These are phyloP conservation scores for Mactra quadrangularis DNA, from an alignment of 1,140 invertebrate species.

Conservation along the genomic window DNA sequence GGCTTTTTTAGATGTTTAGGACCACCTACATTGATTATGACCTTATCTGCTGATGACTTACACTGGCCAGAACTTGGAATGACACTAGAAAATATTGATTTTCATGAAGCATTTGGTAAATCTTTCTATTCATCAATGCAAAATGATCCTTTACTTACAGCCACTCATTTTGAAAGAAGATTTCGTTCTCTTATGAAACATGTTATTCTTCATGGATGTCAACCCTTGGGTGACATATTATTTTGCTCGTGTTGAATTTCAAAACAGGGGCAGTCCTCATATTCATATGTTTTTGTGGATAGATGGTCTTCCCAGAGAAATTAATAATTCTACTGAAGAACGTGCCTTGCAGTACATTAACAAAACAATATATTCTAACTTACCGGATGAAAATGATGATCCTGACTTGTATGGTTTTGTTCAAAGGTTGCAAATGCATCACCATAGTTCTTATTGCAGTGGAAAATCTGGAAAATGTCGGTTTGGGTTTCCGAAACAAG, in stretches of 20 bases:
- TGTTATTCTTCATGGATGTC: conserved; percentile 35
- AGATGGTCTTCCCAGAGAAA: conserved; percentile 39
- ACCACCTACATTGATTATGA: conserved; percentile 58
- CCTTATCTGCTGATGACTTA: conserved; percentile 62
- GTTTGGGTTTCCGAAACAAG: conserved; percentile 64
- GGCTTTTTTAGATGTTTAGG: conserved; percentile 46
- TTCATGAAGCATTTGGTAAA: conserved; percentile 6
- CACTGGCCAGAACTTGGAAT: conserved; percentile 62
- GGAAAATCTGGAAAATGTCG: conserved; percentile 41
- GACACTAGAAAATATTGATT: conserved; percentile 36
- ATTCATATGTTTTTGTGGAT: conserved; percentile 65
- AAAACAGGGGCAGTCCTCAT: conserved; percentile 66
- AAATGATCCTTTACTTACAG: conserved; percentile 51
- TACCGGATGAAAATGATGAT: conserved; percentile 42
- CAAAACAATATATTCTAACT: conserved; percentile 43
- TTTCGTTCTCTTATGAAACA: conserved; percentile 60
- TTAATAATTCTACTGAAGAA: conserved; percentile 24
- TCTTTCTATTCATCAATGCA: conserved; percentile 22
- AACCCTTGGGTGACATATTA: conserved; percentile 62
- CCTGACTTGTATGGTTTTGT: conserved; percentile 49
- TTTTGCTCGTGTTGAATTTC: conserved; percentile 63
- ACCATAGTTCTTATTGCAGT: conserved; percentile 54
- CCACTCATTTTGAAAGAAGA: conserved; percentile 60
- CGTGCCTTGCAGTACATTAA: conserved; percentile 49
- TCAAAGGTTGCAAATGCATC: conserved; percentile 58